Evolutionary conservation across 2,113 vertebrate species (phyloP).

Genomic region (Myodes glareolus): DNA sequence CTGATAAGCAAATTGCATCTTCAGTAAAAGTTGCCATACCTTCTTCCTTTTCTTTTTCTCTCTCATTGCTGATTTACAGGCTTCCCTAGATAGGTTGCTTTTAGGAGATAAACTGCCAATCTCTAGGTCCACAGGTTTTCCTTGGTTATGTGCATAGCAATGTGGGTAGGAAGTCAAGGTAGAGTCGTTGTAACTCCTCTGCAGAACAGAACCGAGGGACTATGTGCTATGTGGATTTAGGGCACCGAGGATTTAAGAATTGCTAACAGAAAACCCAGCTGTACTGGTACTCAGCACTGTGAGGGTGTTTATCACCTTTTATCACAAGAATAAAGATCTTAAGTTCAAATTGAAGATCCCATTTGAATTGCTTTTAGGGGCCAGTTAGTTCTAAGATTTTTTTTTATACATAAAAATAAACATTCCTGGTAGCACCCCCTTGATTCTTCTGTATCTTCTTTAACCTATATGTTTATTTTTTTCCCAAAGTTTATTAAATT

Average conservation of each 20-base stretch:
- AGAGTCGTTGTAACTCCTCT: accelerated
- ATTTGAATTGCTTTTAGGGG: neutral
- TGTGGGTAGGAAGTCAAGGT: accelerated
- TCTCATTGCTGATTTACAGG: neutral
- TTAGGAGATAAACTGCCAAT: neutral
- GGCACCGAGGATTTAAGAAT: neutral
- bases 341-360: neutral
- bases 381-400: neutral
- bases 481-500: too few species aligned
- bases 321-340: neutral
- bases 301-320: neutral
- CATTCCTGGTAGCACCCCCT: neutral
- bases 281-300: neutral
- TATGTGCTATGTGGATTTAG: neutral
- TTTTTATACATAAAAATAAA: neutral
- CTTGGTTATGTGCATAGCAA: accelerated
- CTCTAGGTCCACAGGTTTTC: neutral
- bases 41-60: neutral
- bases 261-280: neutral
- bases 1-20: neutral
- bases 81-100: neutral
- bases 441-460: neutral
- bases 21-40: neutral
- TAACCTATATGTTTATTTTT: neutral
- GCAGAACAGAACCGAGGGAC: accelerated